Base-by-base conservation (phyloP, 2,888 invertebrate genomes). In the Muscina levida region DNA sequence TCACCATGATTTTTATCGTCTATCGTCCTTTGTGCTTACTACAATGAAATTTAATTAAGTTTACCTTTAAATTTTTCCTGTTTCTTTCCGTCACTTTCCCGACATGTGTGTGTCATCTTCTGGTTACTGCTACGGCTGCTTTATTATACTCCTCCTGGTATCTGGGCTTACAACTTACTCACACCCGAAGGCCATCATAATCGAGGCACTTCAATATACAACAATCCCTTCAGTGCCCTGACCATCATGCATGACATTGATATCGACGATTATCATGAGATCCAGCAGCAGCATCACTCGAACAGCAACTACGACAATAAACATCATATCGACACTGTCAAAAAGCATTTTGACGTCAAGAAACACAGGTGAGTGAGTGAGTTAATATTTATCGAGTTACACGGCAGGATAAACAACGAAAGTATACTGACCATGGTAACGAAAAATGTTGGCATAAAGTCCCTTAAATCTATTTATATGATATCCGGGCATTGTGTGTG, bases 301-400 rank as follows among this genome's bases (percentile, higher is more conserved):
- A 62, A 62, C 42, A 88, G 88, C 68, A 89, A 88, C 85, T 90
- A 87, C 85, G 90, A 91, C 86, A 90, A 87, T 85, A 88, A 88
- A 84, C 85, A 86, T 81, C 82, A 80, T 76, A 76, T 73, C 46
- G 76, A 82, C 24, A 84, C 86, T 59, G 77, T 84, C 59, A 89
- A 89, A 83, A 90, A 90, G 84, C 90, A 90, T 80, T 87, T 88
- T 79, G 87, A 88, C 68, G 65, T 83, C 65, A 87, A 88, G 72
- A 91, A 90, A 83, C 90, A 90, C 87, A 90, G 90, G 90, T 91
- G 79, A 88, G 31, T 37, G 79, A 88, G 31, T 37, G 22, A n/a
- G 1, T 22, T 2, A 24, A 37, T 46, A 5, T n/a, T 59, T 19
- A 51, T 31, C 13, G 13, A 8, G n/a, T 31, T 6, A 15, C 4